Base-by-base conservation (phyloP, 1,140 invertebrate genomes). In the Drosophila chauvacae region DNA sequence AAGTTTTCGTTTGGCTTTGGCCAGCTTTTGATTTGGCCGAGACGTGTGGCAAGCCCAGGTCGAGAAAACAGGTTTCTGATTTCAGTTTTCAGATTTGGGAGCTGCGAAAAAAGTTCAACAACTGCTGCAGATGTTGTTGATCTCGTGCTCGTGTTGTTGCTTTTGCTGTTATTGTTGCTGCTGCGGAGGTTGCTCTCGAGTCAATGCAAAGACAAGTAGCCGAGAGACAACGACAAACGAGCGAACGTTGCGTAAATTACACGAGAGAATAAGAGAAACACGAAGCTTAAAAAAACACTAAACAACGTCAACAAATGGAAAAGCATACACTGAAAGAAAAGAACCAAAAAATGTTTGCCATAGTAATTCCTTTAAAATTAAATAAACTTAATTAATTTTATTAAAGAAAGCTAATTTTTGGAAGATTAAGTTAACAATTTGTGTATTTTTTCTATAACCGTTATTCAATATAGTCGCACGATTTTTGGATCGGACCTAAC, bases 91-190 rank as follows among this genome's bases (percentile, higher is more conserved):
- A 71, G 72, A 88, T 87, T 87, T 87, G 79, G 80, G 80, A 87
- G 80, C 72, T 88, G 79, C 78, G 71, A 77, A 86, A 87, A 87
- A 87, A 86, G 83, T 86, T 87, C 83, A 87, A 88, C 83, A 87
- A 81, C 82, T 86, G 81, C 59, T 82, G 79, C 55, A 65, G 77
- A 78, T 78, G 75, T 77, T 77, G 75, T 77, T 77, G 75, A 77
- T 77, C 75, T 77, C 64, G 55, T 50, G 71, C 65, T 37, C 4
- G 14, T 55, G 58, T 63, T 60, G 64, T 18, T 47, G 62, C 14
- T 60, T 42, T 45, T 66, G 61, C 23, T n/a, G 35, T 37, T 37
- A 13, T 37, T 37, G 35, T 13, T 37, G 35, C 11, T 37, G 35
- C 47, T 39, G 64, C 58, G 65, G 66, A 35, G 70, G 81, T 66